These are phyloP conservation scores for Melanotaenia nigrans DNA, from an alignment of 2,797 vertebrate species.

Conservation along the genomic window DNA sequence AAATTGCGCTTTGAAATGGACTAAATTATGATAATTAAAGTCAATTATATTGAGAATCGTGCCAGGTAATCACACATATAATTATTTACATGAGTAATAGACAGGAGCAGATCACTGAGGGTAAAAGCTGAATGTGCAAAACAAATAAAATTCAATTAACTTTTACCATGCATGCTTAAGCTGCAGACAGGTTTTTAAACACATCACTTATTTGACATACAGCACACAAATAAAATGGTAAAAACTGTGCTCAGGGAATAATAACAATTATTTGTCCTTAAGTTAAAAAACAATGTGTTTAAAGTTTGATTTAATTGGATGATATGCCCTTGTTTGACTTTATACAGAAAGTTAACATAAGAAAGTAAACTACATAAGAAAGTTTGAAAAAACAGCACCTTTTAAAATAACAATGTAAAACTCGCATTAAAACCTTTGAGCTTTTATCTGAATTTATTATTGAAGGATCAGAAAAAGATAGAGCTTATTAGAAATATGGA, in stretches of 20 bases:
- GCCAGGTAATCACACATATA: constrained; percentile 15
- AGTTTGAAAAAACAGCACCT: not conserved
- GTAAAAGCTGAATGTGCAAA: constrained; percentile 29
- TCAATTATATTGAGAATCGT: constrained; percentile 16
- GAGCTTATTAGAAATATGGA: not conserved
- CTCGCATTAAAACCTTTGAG: not conserved
- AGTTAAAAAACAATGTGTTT: not conserved
- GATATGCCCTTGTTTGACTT: not conserved
- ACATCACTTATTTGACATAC: constrained; percentile 4
- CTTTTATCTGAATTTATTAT: not conserved
- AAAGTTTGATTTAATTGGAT: not conserved
- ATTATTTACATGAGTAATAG: constrained; percentile 33
- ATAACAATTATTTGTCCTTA: constrained; percentile 22
- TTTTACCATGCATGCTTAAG: constrained; percentile 31
- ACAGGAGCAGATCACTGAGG: constrained; percentile 26
- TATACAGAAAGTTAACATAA: not conserved
- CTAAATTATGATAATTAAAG: constrained; percentile 40
- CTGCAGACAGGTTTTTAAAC: constrained; percentile 9
- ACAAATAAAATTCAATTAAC: constrained; percentile 46
- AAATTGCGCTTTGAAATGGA: constrained; percentile 13
- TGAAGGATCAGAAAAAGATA: not conserved
- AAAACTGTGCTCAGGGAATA: constrained; percentile 16
- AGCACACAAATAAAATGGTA: constrained; percentile 20
- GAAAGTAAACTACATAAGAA: not conserved
- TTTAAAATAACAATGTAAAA: not conserved